These are phyloP conservation scores for Elaphurus davidianus DNA, from an alignment of 2,113 vertebrate genomes.

Conservation along the genomic window DNA sequence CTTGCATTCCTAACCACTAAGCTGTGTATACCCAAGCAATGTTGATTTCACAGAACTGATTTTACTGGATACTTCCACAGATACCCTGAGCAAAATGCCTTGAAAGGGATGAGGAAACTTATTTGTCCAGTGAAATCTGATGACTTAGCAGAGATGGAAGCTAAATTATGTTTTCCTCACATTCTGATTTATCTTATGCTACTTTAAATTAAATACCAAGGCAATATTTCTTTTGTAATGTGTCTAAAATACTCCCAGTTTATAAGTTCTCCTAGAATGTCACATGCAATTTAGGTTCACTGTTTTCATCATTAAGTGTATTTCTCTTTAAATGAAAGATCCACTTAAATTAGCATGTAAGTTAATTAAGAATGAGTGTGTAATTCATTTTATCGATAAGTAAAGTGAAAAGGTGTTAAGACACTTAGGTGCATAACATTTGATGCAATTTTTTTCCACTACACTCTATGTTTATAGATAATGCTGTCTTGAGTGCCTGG, in stretches of 20 bases:
- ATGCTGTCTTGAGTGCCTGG: background rate
- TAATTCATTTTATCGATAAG: background rate
- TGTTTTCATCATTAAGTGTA: slow-evolving; percentile 19
- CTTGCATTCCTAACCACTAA: background rate
- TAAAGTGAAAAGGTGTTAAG: background rate
- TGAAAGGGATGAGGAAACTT: background rate
- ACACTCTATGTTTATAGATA: background rate
- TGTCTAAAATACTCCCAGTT: background rate
- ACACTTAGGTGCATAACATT: background rate
- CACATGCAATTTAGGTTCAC: background rate
- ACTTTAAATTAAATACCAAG: background rate
- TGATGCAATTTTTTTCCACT: background rate
- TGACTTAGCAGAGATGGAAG: background rate
- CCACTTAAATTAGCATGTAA: background rate
- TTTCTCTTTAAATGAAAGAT: slow-evolving; percentile 16
- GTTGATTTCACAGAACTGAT: background rate
- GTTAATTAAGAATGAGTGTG: background rate
- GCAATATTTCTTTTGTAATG: background rate
- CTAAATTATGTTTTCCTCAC: background rate
- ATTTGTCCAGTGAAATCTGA: background rate
- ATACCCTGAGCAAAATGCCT: background rate
- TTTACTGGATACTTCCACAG: background rate
- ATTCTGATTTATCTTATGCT: background rate
- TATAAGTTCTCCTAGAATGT: background rate
- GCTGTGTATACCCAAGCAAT: background rate